Percentiles rank a stretch among this genome's conserved stretches.
Evolutionary conservation across 2,888 invertebrate species (phyloP).

Genomic region (Netelia melanura): DNA sequence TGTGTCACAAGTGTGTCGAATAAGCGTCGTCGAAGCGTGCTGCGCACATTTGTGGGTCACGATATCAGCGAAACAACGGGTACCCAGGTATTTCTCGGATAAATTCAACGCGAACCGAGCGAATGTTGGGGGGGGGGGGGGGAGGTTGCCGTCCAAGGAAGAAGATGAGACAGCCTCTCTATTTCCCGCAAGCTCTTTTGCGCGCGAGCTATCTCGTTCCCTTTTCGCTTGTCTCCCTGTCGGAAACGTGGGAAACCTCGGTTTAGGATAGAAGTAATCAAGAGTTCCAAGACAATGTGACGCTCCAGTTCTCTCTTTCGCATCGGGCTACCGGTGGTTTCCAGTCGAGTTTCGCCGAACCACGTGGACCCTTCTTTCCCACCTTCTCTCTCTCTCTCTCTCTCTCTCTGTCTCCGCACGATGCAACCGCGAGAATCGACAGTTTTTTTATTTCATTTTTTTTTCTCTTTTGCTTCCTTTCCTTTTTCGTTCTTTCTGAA

Average conservation of each 20-base stretch:
- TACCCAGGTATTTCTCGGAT: neutral
- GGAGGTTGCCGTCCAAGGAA: neutral
- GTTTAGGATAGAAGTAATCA: slow-evolving; percentile 36
- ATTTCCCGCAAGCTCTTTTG: slow-evolving; percentile 12
- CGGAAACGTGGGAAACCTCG: slow-evolving; percentile 21
- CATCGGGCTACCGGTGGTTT: neutral
- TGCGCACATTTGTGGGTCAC: neutral
- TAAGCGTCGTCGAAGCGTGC: neutral
- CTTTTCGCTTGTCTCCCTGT: slow-evolving; percentile 10
- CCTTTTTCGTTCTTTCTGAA: too few species aligned
- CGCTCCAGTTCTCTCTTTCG: slow-evolving; percentile 21
- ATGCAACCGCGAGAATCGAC: too few species aligned
- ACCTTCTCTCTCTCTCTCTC: too few species aligned
- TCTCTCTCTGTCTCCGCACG: too few species aligned
- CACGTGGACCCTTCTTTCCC: neutral
- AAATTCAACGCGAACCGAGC: slow-evolving; percentile 21
- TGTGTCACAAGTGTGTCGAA: too few species aligned
- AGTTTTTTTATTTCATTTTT: too few species aligned
- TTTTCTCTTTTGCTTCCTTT: too few species aligned
- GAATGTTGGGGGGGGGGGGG: neutral
- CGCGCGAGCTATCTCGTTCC: neutral
- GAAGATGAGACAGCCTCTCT: slow-evolving; percentile 9
- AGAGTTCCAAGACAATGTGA: slow-evolving; percentile 16
- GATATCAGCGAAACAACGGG: neutral
- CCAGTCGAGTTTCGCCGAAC: neutral